Percentiles rank a stretch among this genome's conserved stretches.
phyloP scores from a whole-genome alignment of 2,888 invertebrate species.

The Gryllus longicercus region DNA sequence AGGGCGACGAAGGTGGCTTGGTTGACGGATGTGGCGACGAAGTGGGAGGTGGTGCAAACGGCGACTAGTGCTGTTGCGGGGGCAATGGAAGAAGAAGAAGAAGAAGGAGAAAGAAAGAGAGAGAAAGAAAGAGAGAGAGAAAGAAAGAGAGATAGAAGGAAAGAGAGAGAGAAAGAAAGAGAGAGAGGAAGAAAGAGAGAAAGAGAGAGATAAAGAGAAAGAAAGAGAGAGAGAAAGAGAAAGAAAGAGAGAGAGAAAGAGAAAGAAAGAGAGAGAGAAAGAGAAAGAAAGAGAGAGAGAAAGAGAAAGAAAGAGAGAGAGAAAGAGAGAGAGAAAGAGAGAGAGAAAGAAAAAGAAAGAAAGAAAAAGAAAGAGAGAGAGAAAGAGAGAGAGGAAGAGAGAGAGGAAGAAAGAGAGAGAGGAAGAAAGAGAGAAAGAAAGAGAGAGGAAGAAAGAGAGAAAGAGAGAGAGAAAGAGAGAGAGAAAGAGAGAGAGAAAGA shows the following conservation, averaged over 20 bases:
- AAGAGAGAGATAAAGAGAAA: background rate
- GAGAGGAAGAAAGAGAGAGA: background rate
- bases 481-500: background rate
- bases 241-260: background rate
- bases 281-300: background rate
- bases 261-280: background rate
- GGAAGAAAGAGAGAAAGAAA: too few species aligned
- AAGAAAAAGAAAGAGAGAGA: too few species aligned
- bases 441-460: background rate
- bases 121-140: too few species aligned
- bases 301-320: too few species aligned
- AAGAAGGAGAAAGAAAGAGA: background rate
- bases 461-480: background rate
- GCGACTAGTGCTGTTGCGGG: background rate
- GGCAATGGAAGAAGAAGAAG: background rate
- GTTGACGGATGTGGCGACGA: slow-evolving; percentile 4
- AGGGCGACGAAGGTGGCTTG: background rate
- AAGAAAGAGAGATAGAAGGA: background rate
- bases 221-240: background rate
- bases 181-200: background rate
- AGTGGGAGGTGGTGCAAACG: slow-evolving; percentile 1
- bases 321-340: background rate
- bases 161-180: background rate
- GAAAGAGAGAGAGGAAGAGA: background rate
- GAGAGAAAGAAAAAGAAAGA: background rate